Evolutionary conservation across 2,113 vertebrate species (phyloP).

Genomic region (Petrocephalus microphthalmus): DNA sequence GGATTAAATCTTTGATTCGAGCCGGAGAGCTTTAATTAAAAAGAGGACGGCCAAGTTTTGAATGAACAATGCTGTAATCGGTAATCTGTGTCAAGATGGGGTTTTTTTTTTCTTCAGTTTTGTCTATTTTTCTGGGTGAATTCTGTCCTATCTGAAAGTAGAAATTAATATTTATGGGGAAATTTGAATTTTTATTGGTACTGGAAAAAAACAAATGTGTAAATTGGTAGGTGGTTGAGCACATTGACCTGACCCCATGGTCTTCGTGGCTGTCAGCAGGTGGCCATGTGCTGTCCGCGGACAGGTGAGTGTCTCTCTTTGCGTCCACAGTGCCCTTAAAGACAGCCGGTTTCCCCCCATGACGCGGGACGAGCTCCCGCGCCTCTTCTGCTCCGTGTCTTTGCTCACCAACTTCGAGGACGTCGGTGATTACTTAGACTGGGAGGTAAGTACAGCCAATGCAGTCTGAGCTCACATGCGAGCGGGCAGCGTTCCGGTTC

Average conservation of each 20-base stretch:
- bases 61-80: background rate
- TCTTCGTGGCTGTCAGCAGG: background rate
- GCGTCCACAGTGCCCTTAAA: constrained; percentile 95
- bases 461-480: background rate
- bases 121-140: background rate
- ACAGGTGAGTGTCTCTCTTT: background rate
- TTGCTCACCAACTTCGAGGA: constrained; percentile 99
- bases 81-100: background rate
- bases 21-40: background rate
- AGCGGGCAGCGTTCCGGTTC: background rate
- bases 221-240: background rate
- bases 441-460: constrained; percentile 79
- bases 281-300: background rate
- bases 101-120: background rate
- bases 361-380: constrained; percentile 98
- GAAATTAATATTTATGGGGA: background rate
- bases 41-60: background rate
- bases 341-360: constrained; percentile 99
- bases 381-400: constrained; percentile 99
- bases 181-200: background rate
- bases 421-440: constrained; percentile 98
- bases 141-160: background rate
- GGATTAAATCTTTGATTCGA: background rate
- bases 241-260: too few species aligned
- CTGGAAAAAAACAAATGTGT: background rate